Base-by-base conservation (phyloP, 2,113 vertebrate genomes). In the Mesitornis unicolor region DNA sequence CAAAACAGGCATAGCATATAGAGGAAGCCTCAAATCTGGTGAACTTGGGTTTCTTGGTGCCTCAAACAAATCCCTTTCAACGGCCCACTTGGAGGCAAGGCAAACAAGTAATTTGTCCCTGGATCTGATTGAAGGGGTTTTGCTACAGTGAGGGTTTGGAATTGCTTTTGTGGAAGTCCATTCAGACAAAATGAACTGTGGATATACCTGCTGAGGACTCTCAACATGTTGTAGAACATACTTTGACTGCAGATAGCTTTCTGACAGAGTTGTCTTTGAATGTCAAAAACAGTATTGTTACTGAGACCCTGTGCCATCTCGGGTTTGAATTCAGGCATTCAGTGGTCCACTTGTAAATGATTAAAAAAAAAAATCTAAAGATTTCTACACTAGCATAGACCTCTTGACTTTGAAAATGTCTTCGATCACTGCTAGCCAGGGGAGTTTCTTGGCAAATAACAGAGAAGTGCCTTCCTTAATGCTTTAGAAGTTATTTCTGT, bases 31-130 rank as follows among this genome's bases (percentile, higher is more conserved):
- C 40, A 26, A 56, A 26, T 63, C 22, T 69, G 42, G 40, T 51
- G 48, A 75, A 47, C n/a, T 15, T 35, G 28, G 4, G 2, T 63
- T 84, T 89, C 50, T 45, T 61, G 73, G 45, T 1, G 0, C 47
- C 29, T 42, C 16, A 38, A 43, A 45, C 40, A 87, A 38, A 36
- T 59, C 21, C 33, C 24, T 64, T 86, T 47, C 35, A 68, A 6
- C 0, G 1, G 14, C 54, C 29, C 4, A 2, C n/a, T 53, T 47
- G n/a, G 43, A 75, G 26, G 57, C 48, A 24, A 2, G 9, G 35
- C 67, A 36, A 51, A 53, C 25, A 6, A 71, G 9, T 11, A 10
- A 29, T 77, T 56, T 51, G 60, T 77, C 71, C 59, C 38, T 47
- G 25, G 21, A 73, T 33, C 67, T 5, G 1, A 51, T 13, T 60